Base-by-base conservation (phyloP, 2,888 invertebrate genomes). In the Troglohyphantes excavatus region DNA sequence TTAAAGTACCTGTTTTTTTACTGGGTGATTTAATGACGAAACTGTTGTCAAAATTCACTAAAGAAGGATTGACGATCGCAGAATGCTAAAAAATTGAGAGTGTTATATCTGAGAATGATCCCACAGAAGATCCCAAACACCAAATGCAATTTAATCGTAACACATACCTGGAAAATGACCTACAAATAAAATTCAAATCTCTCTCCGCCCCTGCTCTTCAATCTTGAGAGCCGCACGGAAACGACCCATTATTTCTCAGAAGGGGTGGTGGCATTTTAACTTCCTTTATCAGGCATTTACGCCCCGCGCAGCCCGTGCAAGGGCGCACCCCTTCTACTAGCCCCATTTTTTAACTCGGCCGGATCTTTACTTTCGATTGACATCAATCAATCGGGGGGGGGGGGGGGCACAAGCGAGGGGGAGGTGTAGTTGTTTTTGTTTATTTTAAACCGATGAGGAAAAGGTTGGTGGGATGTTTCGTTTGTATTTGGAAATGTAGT, bases 231-330 rank as follows among this genome's bases (percentile, higher is more conserved):
- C 75, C 39, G 11, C 43, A 29, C 75, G 88, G 88, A 89, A 89
- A 89, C 73, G 68, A 73, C 81, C 87, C 88, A 89, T 89, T 89
- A 89, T 89, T 68, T 76, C 82, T 46, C 82, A 61, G 75, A n/a
- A 68, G 88, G 88, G 88, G 88, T 68, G 88, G 65, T 29, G 39
- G 76, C 82, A 29, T 89, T 75, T 89, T 82, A 89, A 89, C 81
- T 89, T 89, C 82, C 88, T 89, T 89, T 89, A 89, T 89, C 88
- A 89, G 76, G 73, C 88, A 68, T 83, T 89, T 89, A 89, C 43
- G 26, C 70, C 46, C 33, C 76, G 27, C 23, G 78, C 43, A 39
- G 61, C 26, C 59, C 27, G 46, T 27, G 63, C 26, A 43, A 63
- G 63, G 19, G 72, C 21, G n/a, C 70, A 19, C 61, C 59, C 29